phyloP scores from a whole-genome alignment of 2,113 vertebrate species.

The Chrysemys picta region DNA sequence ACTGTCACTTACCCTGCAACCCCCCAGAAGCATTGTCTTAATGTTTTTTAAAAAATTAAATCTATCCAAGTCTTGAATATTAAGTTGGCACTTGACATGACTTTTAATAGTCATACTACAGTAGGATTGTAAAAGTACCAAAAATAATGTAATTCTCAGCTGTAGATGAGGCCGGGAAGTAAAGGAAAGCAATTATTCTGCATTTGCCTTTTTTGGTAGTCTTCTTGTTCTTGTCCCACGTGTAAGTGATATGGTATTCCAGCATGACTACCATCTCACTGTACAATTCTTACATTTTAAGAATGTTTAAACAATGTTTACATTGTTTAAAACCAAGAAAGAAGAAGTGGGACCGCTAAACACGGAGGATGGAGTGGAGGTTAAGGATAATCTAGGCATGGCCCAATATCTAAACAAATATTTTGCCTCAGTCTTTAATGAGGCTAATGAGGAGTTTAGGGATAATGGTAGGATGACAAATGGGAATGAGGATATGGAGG shows the following conservation, averaged over 20 bases:
- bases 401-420: too few relatives aligned
- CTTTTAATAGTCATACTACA: rapidly evolving
- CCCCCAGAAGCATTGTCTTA: not conserved
- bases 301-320: too few relatives aligned
- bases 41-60: not conserved
- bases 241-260: rapidly evolving
- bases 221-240: not conserved
- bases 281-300: rapidly evolving
- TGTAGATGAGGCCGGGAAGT: not conserved
- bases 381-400: too few relatives aligned
- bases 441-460: too few relatives aligned
- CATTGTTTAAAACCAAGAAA: not conserved
- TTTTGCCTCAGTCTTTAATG: too few relatives aligned
- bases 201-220: not conserved
- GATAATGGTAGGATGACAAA: too few relatives aligned
- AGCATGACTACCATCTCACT: not conserved
- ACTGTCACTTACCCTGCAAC: not conserved
- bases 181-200: not conserved
- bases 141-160: not conserved
- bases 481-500: too few relatives aligned
- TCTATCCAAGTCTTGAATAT: not conserved
- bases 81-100: not conserved
- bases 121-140: not conserved
- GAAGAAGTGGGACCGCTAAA: too few relatives aligned
- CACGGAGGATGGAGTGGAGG: too few relatives aligned